Evolutionary conservation across 2,113 vertebrate species (phyloP), one percentile per base, ranked within the genome.

Genomic region (Seriola dumerili): DNA sequence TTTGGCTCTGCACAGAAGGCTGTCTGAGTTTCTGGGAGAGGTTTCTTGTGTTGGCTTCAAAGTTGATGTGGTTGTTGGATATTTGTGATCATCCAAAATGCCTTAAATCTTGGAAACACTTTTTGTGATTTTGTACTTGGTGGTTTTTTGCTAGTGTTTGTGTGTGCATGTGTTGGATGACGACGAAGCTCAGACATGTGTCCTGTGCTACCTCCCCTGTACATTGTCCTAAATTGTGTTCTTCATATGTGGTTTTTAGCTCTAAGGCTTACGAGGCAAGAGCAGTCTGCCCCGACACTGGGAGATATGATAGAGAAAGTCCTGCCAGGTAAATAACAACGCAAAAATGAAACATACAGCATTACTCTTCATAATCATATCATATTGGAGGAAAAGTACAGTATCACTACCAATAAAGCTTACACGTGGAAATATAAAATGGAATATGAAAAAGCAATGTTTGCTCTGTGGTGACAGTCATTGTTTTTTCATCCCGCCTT

Each of bases 261-360:
- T 94, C 90, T 97, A 92, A 97, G 97, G 93, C 96, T 99, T 95
- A 97, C 96, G 78, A 98, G 98, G 92, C 98, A 99, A 72, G 98
- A 99, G 88, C 97, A 98, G 92, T 99, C 98, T 94, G 98, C 98
- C 92, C 98, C 98, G 86, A 96, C 96, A 87, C 97, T 99, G 85
- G 95, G 95, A 88, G 93, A 95, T 91, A 95, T 96, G 96, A 93
- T 96, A 85, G 95, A 96, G 84, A 95, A 95, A 89, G 93, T 95
- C 91, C 91, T 96, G 74, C 94, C 95, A 95, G 95, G 96, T 96
- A 94, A 95, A 90, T 87, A 85, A 89, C 85, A 84, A 88, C 52
- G 72, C 77, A 78, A 76, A 84, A 85, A 76, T 87, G 62, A 89
- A 85, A 87, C 65, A 40, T 52, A 5, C 21, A 48, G 38, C 81